Evolutionary conservation across 1,140 invertebrate species (phyloP).

Genomic region (Aphelenchoides besseyi): DNA sequence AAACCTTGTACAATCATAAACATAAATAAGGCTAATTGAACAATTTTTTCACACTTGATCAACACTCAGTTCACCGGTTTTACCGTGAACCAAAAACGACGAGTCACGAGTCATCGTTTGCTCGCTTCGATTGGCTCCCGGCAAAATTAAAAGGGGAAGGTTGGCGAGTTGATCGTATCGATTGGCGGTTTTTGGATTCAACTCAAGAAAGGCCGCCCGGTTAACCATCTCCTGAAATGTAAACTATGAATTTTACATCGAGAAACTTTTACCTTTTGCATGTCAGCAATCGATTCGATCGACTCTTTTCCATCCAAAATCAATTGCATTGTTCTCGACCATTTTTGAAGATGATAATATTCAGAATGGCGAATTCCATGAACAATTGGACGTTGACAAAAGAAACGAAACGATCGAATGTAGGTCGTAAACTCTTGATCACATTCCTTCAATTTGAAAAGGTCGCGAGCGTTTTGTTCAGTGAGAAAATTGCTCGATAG

Average conservation of each 20-base stretch:
- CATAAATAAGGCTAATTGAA: background rate
- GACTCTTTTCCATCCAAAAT: background rate
- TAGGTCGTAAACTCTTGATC: slow-evolving; percentile 1
- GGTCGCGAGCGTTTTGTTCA: slow-evolving; percentile 8
- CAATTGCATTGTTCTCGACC: background rate
- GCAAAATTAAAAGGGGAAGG: background rate
- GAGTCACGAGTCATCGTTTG: background rate
- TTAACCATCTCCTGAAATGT: slow-evolving; percentile 5
- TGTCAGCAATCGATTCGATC: background rate
- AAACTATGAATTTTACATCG: background rate
- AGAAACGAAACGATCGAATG: background rate
- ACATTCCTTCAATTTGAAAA: slow-evolving; percentile 13
- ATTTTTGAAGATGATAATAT: slow-evolving; percentile 16
- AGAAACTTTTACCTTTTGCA: slow-evolving; percentile 3
- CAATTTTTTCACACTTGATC: background rate
- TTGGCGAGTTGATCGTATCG: slow-evolving; percentile 1
- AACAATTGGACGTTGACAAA: background rate
- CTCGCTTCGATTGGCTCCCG: background rate
- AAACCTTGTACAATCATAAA: background rate
- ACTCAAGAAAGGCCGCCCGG: background rate
- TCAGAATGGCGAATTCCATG: slow-evolving; percentile 8
- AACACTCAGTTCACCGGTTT: background rate
- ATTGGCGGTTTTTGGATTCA: background rate
- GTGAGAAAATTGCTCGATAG: background rate
- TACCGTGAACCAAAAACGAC: background rate